Base-by-base conservation (phyloP, 1,140 invertebrate species). In the Stegodyphus mimosarum region DNA sequence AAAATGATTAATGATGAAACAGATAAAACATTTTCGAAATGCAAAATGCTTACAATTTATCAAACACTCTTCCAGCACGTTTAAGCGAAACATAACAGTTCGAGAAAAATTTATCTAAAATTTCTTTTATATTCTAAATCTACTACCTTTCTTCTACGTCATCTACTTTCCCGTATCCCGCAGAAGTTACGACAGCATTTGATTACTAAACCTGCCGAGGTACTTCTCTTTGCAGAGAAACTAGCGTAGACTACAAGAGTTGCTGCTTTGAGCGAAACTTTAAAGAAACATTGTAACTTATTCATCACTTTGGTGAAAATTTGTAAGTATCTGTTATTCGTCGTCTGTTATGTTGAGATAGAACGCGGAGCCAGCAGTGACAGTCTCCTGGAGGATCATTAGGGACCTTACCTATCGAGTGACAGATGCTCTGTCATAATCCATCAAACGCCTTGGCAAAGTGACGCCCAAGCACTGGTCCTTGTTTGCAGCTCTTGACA, bases 341-440 rank as follows among this genome's bases (percentile, higher is more conserved):
- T 33, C 33, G 33, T 33, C 33, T 72, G 69, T 17, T 18, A 9
- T 55, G 69, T 60, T 17, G 51, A 63, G 70, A 83, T 83, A 83
- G 18, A 81, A 33, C 50, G n/a, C 33, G 48, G 33, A 83, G 49
- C n/a, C 55, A 51, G 33, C 33, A 64, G 55, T 73, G 79, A 83
- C 79, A 83, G 70, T 17, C 79, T 83, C 33, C 51, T 18, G 17
- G 69, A 71, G 70, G 70, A 83, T 83, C 79, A 83, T 83, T 83
- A 83, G 70, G 79, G 79, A 83, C 67, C 70, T 71, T 72, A 83
- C 79, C 70, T 83, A 64, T 83, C 53, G 55, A 72, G 55, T 83
- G 71, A 75, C 80, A 83, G 63, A 83, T 69, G 64, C 80, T 83
- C 17, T 66, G 80, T 83, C 80, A 83, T 83, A 74, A 83, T 83